Percentiles rank a stretch among this genome's conserved stretches.
Evolutionary conservation across 1,140 invertebrate genomes (phyloP).

Genomic region (Megalonaias nervosa): DNA sequence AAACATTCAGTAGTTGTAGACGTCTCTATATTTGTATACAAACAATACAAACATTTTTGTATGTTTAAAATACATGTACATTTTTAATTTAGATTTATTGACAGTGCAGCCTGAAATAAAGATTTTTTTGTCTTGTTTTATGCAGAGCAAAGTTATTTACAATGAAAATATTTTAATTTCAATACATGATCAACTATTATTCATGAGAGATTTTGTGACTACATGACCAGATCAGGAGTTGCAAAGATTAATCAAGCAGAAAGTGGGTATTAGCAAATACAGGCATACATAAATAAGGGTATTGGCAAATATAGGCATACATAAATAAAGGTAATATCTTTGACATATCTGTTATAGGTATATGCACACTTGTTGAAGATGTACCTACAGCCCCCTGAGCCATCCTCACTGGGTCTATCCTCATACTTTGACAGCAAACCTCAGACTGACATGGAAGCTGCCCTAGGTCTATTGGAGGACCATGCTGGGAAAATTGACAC

Average conservation of each 20-base stretch:
- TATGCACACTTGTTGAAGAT: slow-evolving; percentile 76
- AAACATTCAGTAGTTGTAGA: too few relatives aligned
- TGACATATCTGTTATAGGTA: slow-evolving; percentile 68
- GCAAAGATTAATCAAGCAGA: too few relatives aligned
- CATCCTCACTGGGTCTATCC: slow-evolving; percentile 70
- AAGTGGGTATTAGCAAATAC: too few relatives aligned
- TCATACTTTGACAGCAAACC: slow-evolving; percentile 67
- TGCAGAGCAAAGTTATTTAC: neutral
- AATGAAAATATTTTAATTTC: neutral
- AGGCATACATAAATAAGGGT: neutral
- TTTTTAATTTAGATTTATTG: too few relatives aligned
- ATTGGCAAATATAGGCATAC: neutral
- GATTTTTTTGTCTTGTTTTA: neutral
- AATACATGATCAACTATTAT: neutral
- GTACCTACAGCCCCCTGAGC: slow-evolving; percentile 75
- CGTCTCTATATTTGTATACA: too few relatives aligned
- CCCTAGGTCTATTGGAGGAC: slow-evolving; percentile 84
- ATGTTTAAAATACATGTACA: neutral
- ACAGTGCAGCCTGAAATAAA: too few relatives aligned
- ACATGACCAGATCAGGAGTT: too few relatives aligned
- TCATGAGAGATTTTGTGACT: too few relatives aligned
- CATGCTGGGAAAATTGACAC: slow-evolving; percentile 88
- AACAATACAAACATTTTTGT: too few relatives aligned
- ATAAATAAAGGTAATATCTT: neutral
- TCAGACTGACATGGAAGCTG: slow-evolving; percentile 83